These are phyloP conservation scores for Chelidonichthys spinosus DNA, from an alignment of 2,797 vertebrate species.

Conservation along the genomic window DNA sequence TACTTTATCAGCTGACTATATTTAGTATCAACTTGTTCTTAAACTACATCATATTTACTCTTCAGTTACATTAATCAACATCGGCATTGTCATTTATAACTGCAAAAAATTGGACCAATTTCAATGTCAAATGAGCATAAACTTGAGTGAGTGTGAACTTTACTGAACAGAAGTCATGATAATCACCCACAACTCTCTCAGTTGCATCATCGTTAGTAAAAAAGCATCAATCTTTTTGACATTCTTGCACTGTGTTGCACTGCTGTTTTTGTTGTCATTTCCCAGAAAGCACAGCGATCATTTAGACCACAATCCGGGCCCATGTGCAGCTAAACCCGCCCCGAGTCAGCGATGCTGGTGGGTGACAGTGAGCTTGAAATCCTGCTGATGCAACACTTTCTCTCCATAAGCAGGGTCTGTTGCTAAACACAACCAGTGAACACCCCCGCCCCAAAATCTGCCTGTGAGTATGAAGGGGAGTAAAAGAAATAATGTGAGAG, in stretches of 20 bases:
- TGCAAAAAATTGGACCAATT: background rate
- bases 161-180: background rate
- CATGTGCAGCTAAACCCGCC: constrained; percentile 9
- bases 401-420: constrained; percentile 71
- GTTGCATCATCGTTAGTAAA: background rate
- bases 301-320: background rate
- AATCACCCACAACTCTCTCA: background rate
- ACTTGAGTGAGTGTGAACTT: background rate
- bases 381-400: constrained; percentile 77
- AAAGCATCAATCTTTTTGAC: background rate
- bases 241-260: background rate
- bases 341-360: constrained; percentile 22
- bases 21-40: background rate
- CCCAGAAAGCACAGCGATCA: background rate
- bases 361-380: constrained; percentile 69
- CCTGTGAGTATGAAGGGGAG: constrained; percentile 68
- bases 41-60: no score
- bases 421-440: constrained; percentile 50
- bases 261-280: background rate
- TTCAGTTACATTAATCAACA: background rate
- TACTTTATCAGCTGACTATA: background rate
- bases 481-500: constrained; percentile 67
- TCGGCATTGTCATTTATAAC: background rate
- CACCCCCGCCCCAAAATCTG: constrained; percentile 46
- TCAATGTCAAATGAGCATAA: background rate